Percentiles rank a stretch among this genome's conserved stretches.
Conservation (phyloP, 2,113 vertebrate genomes). For the Opisthocomus hoazin region DNA sequence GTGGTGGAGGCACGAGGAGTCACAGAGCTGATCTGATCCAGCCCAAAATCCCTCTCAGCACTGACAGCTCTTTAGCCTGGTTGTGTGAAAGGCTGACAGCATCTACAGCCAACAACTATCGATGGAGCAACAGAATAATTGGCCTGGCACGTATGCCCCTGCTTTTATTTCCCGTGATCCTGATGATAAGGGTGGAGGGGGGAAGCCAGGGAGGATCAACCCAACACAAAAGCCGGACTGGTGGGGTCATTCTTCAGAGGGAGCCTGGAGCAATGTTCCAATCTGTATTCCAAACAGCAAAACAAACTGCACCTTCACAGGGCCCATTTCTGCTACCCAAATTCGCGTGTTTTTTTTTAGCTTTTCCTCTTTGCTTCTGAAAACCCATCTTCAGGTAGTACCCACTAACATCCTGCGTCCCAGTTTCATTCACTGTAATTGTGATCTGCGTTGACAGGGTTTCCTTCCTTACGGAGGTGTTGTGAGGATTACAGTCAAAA, state of each 20-base stretch:
- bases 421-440: background rate
- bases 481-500: background rate
- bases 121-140: background rate
- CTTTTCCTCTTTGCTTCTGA: background rate
- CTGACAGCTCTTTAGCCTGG: background rate
- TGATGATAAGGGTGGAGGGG: background rate
- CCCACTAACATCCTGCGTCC: background rate
- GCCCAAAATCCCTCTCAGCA: background rate
- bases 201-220: background rate
- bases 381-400: background rate
- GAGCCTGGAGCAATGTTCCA: background rate
- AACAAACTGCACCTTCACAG: background rate
- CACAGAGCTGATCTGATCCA: background rate
- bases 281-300: accelerated
- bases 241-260: background rate
- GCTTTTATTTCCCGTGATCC: background rate
- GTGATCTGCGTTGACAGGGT: background rate
- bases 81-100: background rate
- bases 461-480: background rate
- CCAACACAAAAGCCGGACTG: background rate
- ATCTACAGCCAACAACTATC: background rate
- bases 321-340: background rate
- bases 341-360: background rate
- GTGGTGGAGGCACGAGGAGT: background rate
- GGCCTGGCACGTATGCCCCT: background rate